Evolutionary conservation across 2,113 vertebrate species (phyloP), one percentile per base, ranked within the genome.

Genomic region (Oncorhynchus tshawytscha): DNA sequence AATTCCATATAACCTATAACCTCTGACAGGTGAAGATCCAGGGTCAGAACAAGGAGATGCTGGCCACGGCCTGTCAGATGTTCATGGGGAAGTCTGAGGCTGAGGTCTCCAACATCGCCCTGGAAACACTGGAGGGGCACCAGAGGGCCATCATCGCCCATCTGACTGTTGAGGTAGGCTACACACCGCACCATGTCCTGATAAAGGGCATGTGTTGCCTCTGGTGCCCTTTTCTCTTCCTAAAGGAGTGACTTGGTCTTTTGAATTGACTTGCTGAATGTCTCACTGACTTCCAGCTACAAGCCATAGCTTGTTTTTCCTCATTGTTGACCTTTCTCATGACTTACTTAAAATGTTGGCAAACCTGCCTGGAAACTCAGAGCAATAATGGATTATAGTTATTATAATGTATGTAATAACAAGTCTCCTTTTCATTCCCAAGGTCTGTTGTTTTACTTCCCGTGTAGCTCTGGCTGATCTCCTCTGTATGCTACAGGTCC

Each of bases 101-200:
- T 0, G 96, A 97, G 90, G 94, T 99, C 3, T 81, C 94, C 64
- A 91, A 96, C 0, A 99, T 99, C 20, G 95, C 97, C 0, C 89
- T 99, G 27, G 97, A 99, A 87, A 99, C 97, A 0, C 87, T 99
- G 74, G 97, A 99, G 83, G 97, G 97, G 16, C 97, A 98, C 81
- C 97, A 99, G 89, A 94, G 97, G 9, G 96, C 97, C 80, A 98
- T 98, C 88, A 99, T 98, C 80, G 97, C 97, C n/a, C 97, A 98
- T 82, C 91, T 98, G 93, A 98, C 97, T 0, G 97, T 99, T 78
- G 97, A 99, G 96, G 97, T 97, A 13, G 22, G 60, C 29, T 24
- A 78, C 39, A 34, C 5, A 67, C 9, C 8, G 8, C 9, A 29
- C 25, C 29, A 51, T 65, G 24, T 65, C 8, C 22, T 65, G 9